Base-by-base conservation (phyloP, 2,113 vertebrate species). In the Rhynchomys soricoides region DNA sequence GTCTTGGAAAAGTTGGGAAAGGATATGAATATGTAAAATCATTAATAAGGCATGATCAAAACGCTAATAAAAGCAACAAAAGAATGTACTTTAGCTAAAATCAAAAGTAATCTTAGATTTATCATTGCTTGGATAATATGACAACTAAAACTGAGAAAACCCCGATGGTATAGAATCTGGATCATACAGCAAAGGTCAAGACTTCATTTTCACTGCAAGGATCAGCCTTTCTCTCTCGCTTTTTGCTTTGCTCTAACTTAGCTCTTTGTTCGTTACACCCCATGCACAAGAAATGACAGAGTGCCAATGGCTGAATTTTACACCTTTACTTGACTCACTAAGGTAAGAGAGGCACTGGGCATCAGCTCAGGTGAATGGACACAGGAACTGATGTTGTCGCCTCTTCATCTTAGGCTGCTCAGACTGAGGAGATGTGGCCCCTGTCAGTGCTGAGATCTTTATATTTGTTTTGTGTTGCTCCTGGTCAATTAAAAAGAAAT, bases 401-500 rank as follows among this genome's bases (percentile, higher is more conserved):
- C 1, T 73, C 68, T 70, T 91, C 31, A 52, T 74, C 9, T 62
- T 10, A 19, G 8, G 4, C 13, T 75, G 21, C 87, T 66, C 52
- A 48, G 52, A 66, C 31, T 59, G n/a, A 19, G 57, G 19, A 71
- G 50, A 29, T 52, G 10, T 7, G 15, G 7, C 15, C 73, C 24
- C 31, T 45, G 55, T 71, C 73, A 71, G 22, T 3, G 9, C 73
- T 89, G 21, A 31, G 68, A 82, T 94, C 79, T 94, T 96, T 96
- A 59, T 29, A 71, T 93, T 92, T 93, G 86, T 89, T 97, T 94
- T 96, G 83, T 96, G 43, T 66, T 90, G 7, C 22, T 79, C 43
- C 24, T 5, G 21, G 88, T 95, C 85, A 93, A 78, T 97, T 95
- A 93, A 95, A 95, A 96, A 68, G 66, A 73, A 66, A 95, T 79